Evolutionary conservation across 2,797 vertebrate genomes (phyloP), one percentile per base, ranked within the genome.

Genomic region (Sebastes steindachneri): DNA sequence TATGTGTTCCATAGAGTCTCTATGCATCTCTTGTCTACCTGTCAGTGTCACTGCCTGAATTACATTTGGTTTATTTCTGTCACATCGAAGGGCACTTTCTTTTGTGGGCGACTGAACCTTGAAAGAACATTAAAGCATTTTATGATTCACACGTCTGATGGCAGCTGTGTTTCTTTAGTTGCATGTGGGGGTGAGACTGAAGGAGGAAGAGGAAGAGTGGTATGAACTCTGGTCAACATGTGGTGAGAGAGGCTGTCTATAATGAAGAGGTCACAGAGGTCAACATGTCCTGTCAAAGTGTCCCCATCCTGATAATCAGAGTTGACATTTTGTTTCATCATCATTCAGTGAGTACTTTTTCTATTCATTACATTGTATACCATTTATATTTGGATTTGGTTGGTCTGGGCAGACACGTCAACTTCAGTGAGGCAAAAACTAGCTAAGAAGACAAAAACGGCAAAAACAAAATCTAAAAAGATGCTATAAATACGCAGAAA

Each of bases 101-200:
- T 82, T 82, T 76, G 77, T 85, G 73, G 81, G 89, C 85, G 75
- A 73, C 80, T 88, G 88, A 92, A 84, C 84, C 86, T 90, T 88
- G 75, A 79, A 75, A 88, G 58, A 88, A 82, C 92, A 95, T 93
- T 94, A 93, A 95, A 94, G 77, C 76, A 71, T 85, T 92, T 89
- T 73, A 75, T 87, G 73, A 91, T 83, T 88, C 75, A 85, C 79
- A 73, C 11, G 31, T 81, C 58, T 77, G 6, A 35, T 21, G 17
- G 25, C 17, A 53, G 28, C 60, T 73, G 23, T 73, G 25, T 68
- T 84, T 80, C 5, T 71, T 86, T 19, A 33, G 11, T 4, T 48
- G 23, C 21, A 9, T 59, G 29, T 72, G 17, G 9, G n/a, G 5
- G 31, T 23, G 5, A 23, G 12, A 37, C 29, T 19, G 17, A 23